These are phyloP conservation scores for Sycon ciliatum DNA, from an alignment of 37 sponge, comb jelly and placozoan species.

Conservation along the genomic window DNA sequence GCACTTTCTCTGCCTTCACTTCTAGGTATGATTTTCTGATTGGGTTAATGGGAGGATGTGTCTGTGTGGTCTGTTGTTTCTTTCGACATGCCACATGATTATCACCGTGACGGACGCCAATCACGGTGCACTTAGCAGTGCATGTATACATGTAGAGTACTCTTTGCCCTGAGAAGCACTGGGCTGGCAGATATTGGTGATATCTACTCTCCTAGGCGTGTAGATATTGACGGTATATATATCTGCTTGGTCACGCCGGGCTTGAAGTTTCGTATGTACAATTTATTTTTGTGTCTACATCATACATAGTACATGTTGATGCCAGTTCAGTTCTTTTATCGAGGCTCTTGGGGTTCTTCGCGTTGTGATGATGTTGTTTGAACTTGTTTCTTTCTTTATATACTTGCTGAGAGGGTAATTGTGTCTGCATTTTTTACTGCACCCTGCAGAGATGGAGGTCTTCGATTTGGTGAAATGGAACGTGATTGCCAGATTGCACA, in stretches of 20 bases:
- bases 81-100: too few relatives aligned
- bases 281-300: too few relatives aligned
- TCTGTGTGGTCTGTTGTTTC: not conserved
- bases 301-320: too few relatives aligned
- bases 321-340: too few relatives aligned
- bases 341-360: too few relatives aligned
- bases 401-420: not conserved
- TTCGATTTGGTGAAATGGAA: conserved; percentile 99
- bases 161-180: too few relatives aligned
- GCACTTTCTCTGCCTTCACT: not conserved
- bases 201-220: too few relatives aligned
- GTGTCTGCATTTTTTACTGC: not conserved
- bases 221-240: not conserved
- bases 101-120: too few relatives aligned
- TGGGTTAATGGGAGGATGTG: not conserved
- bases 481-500: conserved; percentile 98
- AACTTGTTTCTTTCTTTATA: not conserved
- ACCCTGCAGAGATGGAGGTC: conserved; percentile 83
- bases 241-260: not conserved
- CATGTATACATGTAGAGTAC: too few relatives aligned
- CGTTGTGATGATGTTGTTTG: not conserved
- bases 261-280: too few relatives aligned
- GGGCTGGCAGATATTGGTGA: too few relatives aligned
- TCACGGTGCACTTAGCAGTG: too few relatives aligned
- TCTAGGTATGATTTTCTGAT: not conserved